Evolutionary conservation across 2,888 invertebrate genomes (phyloP).

Genomic region (Phlogophora meticulosa): DNA sequence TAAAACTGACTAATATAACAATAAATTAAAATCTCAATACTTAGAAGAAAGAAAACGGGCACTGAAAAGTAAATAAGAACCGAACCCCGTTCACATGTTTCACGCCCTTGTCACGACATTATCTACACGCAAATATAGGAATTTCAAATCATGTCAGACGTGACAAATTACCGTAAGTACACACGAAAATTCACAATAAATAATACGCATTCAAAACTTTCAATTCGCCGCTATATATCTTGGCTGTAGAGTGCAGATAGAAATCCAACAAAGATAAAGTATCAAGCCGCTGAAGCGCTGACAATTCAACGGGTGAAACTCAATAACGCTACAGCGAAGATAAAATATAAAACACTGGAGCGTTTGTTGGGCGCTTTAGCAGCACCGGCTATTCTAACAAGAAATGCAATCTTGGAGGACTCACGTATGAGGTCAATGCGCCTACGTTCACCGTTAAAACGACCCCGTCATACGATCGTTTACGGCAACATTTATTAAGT

Average conservation of each 20-base stretch:
- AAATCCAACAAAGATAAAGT: slow-evolving; percentile 74
- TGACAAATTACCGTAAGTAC: slow-evolving; percentile 33
- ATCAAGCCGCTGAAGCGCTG: slow-evolving; percentile 69
- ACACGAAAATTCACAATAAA: slow-evolving; percentile 62
- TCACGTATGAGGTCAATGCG: slow-evolving; percentile 75
- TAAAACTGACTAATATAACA: background rate
- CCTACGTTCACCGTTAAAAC: slow-evolving; percentile 73
- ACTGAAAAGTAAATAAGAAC: slow-evolving; percentile 16
- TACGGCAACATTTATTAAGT: slow-evolving; percentile 68
- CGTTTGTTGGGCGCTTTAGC: slow-evolving; percentile 64
- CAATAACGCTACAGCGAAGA: slow-evolving; percentile 69
- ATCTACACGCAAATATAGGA: slow-evolving; percentile 40
- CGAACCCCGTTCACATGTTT: slow-evolving; percentile 18
- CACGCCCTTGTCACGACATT: slow-evolving; percentile 36
- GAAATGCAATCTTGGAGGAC: slow-evolving; percentile 71
- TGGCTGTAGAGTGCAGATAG: slow-evolving; percentile 64
- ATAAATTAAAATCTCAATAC: background rate
- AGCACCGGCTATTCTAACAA: slow-evolving; percentile 69
- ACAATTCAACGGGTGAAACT: slow-evolving; percentile 72
- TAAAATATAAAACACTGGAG: slow-evolving; percentile 69
- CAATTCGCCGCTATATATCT: slow-evolving; percentile 70
- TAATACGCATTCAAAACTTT: slow-evolving; percentile 65
- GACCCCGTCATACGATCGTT: slow-evolving; percentile 62
- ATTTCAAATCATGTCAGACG: slow-evolving; percentile 41
- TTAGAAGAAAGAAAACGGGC: background rate